phyloP scores from a whole-genome alignment of 2,113 vertebrate species.

The Xenopus borealis region DNA sequence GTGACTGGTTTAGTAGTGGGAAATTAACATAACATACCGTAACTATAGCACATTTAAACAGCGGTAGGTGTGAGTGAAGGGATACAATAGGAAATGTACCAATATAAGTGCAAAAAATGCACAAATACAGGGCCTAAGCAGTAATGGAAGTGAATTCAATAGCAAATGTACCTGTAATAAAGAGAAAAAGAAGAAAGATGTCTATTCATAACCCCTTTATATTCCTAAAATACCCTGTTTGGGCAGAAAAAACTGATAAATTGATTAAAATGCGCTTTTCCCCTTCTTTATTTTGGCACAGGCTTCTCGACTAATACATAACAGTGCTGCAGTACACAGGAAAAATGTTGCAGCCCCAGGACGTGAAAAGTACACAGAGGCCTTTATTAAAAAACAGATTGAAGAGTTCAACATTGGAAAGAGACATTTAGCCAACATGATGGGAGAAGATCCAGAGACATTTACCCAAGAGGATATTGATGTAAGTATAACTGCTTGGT shows the following conservation, averaged over 20 bases:
- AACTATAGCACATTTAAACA: too few species aligned
- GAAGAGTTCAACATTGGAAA: constrained; percentile 92
- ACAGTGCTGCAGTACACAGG: constrained; percentile 54
- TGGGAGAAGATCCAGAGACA: constrained; percentile 93
- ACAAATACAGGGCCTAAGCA: too few species aligned
- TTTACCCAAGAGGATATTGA: constrained; percentile 91
- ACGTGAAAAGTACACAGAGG: constrained; percentile 74
- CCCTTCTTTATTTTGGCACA: constrained; percentile 49
- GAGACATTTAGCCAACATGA: constrained; percentile 96
- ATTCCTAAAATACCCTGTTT: neutral
- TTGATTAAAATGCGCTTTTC: constrained; percentile 34
- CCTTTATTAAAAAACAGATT: constrained; percentile 89
- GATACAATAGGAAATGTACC: too few species aligned
- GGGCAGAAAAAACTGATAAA: neutral
- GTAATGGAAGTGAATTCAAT: too few species aligned
- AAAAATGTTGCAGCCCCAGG: constrained; percentile 72
- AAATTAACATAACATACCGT: too few species aligned
- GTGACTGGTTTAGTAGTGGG: too few species aligned
- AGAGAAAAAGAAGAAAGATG: too few species aligned
- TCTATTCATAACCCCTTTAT: neutral
- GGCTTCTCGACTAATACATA: constrained; percentile 66
- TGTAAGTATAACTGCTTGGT: constrained; percentile 73
- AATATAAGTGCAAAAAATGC: too few species aligned
- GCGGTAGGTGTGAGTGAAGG: too few species aligned
- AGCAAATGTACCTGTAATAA: too few species aligned